These are phyloP conservation scores for Ciconia nigra DNA, from an alignment of 2,797 vertebrate genomes.

Conservation along the genomic window DNA sequence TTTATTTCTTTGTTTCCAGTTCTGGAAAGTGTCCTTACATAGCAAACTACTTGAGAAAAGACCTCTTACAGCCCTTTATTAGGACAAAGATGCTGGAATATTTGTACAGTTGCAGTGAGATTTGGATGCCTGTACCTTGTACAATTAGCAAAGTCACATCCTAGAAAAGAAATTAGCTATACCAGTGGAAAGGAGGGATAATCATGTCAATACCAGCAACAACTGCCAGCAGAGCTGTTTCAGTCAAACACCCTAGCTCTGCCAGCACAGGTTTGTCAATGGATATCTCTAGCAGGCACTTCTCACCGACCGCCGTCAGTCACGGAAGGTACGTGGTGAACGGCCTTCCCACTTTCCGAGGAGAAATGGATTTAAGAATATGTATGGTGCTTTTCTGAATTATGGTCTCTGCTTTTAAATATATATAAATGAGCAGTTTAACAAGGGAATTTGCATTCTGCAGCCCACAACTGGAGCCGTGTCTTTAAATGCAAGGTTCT, in stretches of 20 bases:
- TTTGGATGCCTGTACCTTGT: neutral
- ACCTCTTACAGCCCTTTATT: neutral
- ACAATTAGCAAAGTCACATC: neutral
- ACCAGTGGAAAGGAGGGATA: neutral
- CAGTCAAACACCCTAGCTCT: neutral
- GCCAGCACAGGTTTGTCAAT: neutral
- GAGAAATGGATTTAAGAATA: neutral
- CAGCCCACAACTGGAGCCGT: neutral
- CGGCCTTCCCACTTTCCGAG: neutral
- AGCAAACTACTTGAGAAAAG: neutral
- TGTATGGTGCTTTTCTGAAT: neutral
- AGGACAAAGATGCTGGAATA: neutral
- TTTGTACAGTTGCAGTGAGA: neutral
- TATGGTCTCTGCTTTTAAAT: neutral
- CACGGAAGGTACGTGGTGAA: neutral
- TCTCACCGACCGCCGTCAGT: rapidly evolving
- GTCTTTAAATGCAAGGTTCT: slow-evolving; percentile 31
- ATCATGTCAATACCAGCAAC: neutral
- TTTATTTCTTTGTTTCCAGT: neutral
- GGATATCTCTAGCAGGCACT: neutral
- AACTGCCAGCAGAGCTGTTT: neutral
- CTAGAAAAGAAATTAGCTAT: neutral
- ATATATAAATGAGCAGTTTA: neutral
- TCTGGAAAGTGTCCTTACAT: neutral
- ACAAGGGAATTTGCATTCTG: slow-evolving; percentile 10